Evolutionary conservation across 2,888 invertebrate species (phyloP).

Genomic region (Epinotia brunnichana): DNA sequence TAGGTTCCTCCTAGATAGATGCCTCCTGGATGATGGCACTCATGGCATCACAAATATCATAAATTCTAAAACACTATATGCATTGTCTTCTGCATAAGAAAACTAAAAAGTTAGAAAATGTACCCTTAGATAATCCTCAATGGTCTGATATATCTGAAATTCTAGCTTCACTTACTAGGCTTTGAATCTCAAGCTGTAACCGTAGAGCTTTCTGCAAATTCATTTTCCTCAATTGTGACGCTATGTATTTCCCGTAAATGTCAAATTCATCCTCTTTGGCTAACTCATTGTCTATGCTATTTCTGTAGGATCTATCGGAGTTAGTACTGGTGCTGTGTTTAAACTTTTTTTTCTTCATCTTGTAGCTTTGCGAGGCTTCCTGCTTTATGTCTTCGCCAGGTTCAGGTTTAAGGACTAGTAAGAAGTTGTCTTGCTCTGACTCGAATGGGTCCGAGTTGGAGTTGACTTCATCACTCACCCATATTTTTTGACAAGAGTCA

Average conservation of each 20-base stretch:
- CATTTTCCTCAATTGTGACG: constrained; percentile 74
- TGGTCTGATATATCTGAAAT: constrained; percentile 59
- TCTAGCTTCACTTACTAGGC: constrained; percentile 71
- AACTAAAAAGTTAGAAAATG: neutral
- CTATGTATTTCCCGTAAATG: constrained; percentile 76
- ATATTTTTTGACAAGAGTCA: constrained; percentile 38
- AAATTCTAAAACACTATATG: neutral
- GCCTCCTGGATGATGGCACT: neutral
- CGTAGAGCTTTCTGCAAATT: constrained; percentile 68
- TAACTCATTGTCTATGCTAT: constrained; percentile 55
- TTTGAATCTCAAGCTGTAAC: constrained; percentile 74
- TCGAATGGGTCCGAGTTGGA: constrained; percentile 34
- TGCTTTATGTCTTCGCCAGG: constrained; percentile 48
- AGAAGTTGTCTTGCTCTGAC: constrained; percentile 31
- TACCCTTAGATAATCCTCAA: constrained; percentile 33
- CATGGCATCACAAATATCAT: neutral
- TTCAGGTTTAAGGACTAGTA: constrained; percentile 59
- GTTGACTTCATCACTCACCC: constrained; percentile 48
- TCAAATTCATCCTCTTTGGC: constrained; percentile 75
- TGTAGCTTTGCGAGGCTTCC: constrained; percentile 39
- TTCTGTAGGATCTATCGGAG: constrained; percentile 57
- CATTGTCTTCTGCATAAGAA: neutral
- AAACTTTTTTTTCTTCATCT: constrained; percentile 63
- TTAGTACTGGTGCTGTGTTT: constrained; percentile 58
- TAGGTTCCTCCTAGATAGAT: too few relatives aligned